Conservation (phyloP, 2,888 invertebrate genomes). For the Agrotis ipsilon region DNA sequence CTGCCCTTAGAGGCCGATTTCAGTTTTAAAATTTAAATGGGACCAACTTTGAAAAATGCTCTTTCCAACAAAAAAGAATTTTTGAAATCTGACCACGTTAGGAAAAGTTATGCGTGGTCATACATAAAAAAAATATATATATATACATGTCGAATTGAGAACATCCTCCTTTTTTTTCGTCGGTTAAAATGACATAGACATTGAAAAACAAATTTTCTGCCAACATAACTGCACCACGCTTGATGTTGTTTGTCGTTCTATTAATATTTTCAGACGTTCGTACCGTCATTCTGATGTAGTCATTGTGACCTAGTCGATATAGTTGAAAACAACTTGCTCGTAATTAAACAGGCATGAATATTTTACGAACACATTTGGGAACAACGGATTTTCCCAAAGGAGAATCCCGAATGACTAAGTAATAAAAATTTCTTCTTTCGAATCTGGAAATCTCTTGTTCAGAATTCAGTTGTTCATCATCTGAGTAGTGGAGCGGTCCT, state of each 20-base stretch:
- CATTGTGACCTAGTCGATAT: fast-evolving
- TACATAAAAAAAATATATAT: too few relatives aligned
- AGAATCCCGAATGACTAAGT: not conserved
- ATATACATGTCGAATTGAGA: too few relatives aligned
- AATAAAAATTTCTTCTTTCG: too few relatives aligned
- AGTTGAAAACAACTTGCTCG: conserved; percentile 11
- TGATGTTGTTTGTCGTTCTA: conserved; percentile 20
- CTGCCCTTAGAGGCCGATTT: too few relatives aligned
- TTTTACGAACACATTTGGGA: conserved; percentile 3
- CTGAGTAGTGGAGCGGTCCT: not conserved
- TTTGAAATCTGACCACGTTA: too few relatives aligned
- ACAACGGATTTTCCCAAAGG: conserved; percentile 1
- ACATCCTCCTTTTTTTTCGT: too few relatives aligned
- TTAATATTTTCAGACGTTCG: conserved; percentile 4
- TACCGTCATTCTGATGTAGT: conserved; percentile 2
- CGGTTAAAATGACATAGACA: too few relatives aligned
- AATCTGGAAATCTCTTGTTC: too few relatives aligned
- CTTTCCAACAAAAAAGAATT: too few relatives aligned
- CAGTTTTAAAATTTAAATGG: too few relatives aligned
- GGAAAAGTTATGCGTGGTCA: too few relatives aligned
- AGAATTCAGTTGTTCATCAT: conserved; percentile 12
- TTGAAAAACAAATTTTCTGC: conserved; percentile 9
- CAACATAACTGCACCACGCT: conserved; percentile 38
- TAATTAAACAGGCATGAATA: not conserved
- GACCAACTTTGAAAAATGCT: too few relatives aligned